These are phyloP conservation scores for Peromyscus leucopus DNA, from an alignment of 2,113 vertebrate species.

Conservation along the genomic window DNA sequence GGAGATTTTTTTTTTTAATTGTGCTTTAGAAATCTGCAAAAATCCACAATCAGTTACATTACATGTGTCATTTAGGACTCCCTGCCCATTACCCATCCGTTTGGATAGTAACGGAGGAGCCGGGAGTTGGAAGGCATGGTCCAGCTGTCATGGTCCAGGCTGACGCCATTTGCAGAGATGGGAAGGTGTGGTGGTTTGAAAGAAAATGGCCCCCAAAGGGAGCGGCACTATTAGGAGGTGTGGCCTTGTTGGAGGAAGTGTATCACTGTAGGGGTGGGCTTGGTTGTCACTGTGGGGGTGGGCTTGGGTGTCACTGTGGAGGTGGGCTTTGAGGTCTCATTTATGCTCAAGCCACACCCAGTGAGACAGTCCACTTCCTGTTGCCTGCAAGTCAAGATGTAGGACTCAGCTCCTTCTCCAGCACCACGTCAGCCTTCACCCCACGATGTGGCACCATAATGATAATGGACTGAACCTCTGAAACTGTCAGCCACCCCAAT, in stretches of 20 bases:
- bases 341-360: neutral
- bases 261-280: neutral
- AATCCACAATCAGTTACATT: neutral
- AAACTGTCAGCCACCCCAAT: neutral
- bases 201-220: neutral
- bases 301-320: neutral
- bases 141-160: neutral
- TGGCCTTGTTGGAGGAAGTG: neutral
- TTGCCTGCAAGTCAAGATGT: neutral
- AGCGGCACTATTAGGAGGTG: neutral
- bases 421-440: neutral
- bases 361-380: neutral
- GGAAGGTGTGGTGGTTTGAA: neutral
- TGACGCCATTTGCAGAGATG: neutral
- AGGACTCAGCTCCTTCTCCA: neutral
- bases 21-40: neutral
- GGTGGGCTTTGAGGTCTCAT: neutral
- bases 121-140: neutral
- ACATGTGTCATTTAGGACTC: neutral
- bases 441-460: neutral
- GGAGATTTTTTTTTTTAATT: conserved; percentile 45
- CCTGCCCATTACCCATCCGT: neutral
- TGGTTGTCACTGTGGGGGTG: neutral
- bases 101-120: neutral
- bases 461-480: neutral